Evolutionary conservation across 2,113 vertebrate species (phyloP).

Genomic region (Stictonetta naevosa): DNA sequence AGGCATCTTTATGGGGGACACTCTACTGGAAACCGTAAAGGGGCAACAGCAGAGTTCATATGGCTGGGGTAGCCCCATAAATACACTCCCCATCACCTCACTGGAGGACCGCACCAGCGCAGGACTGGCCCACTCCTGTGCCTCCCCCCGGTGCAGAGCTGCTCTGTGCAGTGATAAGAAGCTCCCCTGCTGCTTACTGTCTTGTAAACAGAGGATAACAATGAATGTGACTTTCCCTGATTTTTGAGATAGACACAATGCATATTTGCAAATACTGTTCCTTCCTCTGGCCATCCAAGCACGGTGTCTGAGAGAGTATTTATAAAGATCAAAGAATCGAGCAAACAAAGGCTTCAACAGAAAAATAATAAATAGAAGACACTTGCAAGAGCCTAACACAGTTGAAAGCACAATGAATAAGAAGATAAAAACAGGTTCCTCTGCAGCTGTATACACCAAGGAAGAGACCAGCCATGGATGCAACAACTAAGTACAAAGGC

Average conservation of each 20-base stretch:
- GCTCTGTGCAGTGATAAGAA: not conserved
- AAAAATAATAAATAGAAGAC: constrained; percentile 46
- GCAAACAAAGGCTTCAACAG: constrained; percentile 2
- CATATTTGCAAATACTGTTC: constrained; percentile 17
- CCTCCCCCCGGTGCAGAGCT: fast-evolving
- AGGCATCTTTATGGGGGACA: not conserved
- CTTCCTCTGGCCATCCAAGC: constrained; percentile 36
- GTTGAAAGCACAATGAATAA: not conserved
- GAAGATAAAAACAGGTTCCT: constrained; percentile 17
- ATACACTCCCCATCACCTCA: too few relatives aligned
- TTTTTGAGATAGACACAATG: constrained; percentile 54
- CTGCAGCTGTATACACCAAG: not conserved
- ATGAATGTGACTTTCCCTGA: not conserved
- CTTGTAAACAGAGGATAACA: constrained; percentile 34
- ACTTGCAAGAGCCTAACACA: not conserved
- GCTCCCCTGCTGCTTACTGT: not conserved
- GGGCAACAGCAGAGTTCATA: not conserved
- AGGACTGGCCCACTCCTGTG: not conserved
- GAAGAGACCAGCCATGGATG: not conserved
- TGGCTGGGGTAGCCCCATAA: not conserved
- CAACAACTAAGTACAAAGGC: not conserved
- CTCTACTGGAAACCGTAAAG: not conserved
- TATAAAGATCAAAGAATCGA: constrained; percentile 48
- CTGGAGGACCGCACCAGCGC: not conserved
- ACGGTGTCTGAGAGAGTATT: not conserved